These are phyloP conservation scores for Chromis chromis DNA, from an alignment of 2,797 vertebrate genomes.

Conservation along the genomic window DNA sequence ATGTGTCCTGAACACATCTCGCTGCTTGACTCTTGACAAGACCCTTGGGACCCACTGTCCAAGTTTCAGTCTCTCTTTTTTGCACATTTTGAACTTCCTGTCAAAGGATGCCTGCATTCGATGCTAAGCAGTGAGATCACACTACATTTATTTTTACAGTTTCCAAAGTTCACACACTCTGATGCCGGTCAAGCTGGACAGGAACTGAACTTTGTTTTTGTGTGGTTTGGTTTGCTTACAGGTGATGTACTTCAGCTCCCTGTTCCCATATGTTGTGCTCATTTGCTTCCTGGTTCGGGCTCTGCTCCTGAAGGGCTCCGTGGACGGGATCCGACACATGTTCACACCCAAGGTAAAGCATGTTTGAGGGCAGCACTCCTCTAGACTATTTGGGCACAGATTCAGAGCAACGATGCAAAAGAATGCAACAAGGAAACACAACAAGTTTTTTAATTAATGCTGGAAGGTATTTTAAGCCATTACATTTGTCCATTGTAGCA, in stretches of 20 bases:
- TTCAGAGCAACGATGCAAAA: neutral
- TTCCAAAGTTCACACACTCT: neutral
- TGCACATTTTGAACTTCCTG: no score
- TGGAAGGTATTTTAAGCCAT: no score
- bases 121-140: neutral
- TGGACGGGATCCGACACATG: constrained; percentile 96
- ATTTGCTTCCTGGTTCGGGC: constrained; percentile 94
- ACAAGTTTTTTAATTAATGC: neutral
- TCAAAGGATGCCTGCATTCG: no score
- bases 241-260: constrained; percentile 99
- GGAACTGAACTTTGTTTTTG: neutral
- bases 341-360: constrained; percentile 95
- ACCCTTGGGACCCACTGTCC: neutral
- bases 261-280: constrained; percentile 96
- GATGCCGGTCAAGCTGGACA: neutral
- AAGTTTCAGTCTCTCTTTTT: no score
- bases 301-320: constrained; percentile 92
- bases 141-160: neutral
- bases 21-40: neutral
- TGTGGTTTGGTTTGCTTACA: constrained; percentile 67
- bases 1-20: neutral
- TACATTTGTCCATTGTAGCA: no score
- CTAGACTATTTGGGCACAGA: no score
- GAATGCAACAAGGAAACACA: neutral
- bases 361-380: neutral